Conservation (phyloP, 2,113 vertebrate species). For the Clarias batrachus region DNA sequence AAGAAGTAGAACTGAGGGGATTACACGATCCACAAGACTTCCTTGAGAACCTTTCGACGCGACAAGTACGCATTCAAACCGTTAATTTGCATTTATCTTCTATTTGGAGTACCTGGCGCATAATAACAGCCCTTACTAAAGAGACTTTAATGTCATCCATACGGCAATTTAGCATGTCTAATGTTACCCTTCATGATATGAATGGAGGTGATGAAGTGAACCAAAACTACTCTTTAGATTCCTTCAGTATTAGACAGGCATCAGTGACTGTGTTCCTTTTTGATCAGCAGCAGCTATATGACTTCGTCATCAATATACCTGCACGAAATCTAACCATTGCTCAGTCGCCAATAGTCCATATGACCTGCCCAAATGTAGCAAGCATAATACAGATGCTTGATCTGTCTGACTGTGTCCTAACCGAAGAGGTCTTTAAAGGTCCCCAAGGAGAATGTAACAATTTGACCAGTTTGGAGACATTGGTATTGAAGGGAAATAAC, state of each 20-base stretch:
- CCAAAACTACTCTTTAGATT: conserved; percentile 61
- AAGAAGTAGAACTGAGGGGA: conserved; percentile 66
- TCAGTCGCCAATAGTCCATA: conserved; percentile 74
- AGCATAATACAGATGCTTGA: conserved; percentile 75
- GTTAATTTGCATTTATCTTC: conserved; percentile 67
- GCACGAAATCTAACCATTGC: conserved; percentile 70
- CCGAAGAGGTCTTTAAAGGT: conserved; percentile 73
- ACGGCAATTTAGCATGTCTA: conserved; percentile 63
- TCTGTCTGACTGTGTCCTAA: conserved; percentile 79
- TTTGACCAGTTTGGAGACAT: conserved; percentile 63
- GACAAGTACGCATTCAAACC: conserved; percentile 52
- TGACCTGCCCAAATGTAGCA: conserved; percentile 78
- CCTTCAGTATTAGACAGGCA: conserved; percentile 58
- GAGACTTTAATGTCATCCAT: conserved; percentile 65
- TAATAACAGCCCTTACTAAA: conserved; percentile 63
- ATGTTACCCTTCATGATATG: conserved; percentile 47
- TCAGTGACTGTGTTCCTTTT: conserved; percentile 67
- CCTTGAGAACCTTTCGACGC: conserved; percentile 45
- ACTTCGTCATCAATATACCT: conserved; percentile 77
- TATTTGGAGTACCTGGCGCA: conserved; percentile 67
- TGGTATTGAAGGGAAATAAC: conserved; percentile 77
- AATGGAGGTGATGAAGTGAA: not conserved
- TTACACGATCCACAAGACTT: conserved; percentile 26
- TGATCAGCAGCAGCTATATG: conserved; percentile 73
- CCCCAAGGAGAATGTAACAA: conserved; percentile 67